phyloP scores from a whole-genome alignment of 2,797 vertebrate genomes.

The Pangasius djambal region DNA sequence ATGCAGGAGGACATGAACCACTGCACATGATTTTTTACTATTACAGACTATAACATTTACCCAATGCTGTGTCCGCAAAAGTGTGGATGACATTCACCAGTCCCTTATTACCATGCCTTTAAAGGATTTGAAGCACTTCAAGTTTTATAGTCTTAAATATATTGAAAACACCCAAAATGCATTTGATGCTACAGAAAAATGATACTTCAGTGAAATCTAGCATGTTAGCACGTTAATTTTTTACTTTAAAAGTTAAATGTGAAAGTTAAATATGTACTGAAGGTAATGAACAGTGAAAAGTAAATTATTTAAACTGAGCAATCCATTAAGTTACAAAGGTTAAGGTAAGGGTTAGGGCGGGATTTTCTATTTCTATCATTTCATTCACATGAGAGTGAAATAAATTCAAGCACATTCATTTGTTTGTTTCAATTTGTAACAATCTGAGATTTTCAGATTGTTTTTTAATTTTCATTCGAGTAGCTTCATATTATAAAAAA shows the following conservation, averaged over 20 bases:
- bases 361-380: not conserved
- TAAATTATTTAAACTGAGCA: not conserved
- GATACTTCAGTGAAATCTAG: not conserved
- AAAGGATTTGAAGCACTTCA: not conserved
- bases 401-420: not conserved
- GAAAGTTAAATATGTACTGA: not conserved
- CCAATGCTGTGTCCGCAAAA: not conserved
- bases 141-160: conserved; percentile 7
- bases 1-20: not conserved
- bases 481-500: not conserved
- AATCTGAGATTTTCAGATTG: not conserved
- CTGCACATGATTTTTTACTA: not conserved
- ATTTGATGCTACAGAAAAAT: not conserved
- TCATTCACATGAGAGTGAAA: not conserved
- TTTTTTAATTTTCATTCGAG: not conserved
- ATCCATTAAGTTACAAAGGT: not conserved
- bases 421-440: not conserved
- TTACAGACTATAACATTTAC: conserved; percentile 4
- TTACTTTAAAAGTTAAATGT: not conserved
- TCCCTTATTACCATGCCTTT: not conserved
- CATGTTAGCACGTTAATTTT: not conserved
- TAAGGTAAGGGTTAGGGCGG: not conserved
- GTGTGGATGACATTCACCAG: conserved; percentile 11
- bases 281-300: not conserved
- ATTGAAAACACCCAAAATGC: not conserved